phyloP scores from a whole-genome alignment of 2,113 vertebrate species.

The Eclectus roratus region DNA sequence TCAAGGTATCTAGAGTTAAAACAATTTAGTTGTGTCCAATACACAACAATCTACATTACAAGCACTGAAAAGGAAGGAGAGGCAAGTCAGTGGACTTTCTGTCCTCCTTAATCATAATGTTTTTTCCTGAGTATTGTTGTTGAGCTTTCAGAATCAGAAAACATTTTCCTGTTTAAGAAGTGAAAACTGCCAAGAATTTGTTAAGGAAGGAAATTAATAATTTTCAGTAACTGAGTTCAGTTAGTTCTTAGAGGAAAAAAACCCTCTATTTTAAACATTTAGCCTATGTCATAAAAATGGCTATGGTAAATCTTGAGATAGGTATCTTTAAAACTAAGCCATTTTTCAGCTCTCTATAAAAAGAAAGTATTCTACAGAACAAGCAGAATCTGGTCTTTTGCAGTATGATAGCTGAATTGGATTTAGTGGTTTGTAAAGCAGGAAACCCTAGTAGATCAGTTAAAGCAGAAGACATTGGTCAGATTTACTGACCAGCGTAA shows the following conservation, averaged over 20 bases:
- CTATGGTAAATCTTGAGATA: background rate
- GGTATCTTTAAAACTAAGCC: background rate
- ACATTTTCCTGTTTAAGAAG: conserved; percentile 58
- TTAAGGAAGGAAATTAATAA: conserved; percentile 51
- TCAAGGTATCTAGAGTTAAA: conserved; percentile 30
- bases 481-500: conserved; percentile 49
- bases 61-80: conserved; percentile 35
- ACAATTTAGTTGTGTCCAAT: background rate
- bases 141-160: conserved; percentile 55
- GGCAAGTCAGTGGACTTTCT: conserved; percentile 10
- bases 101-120: background rate
- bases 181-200: conserved; percentile 62
- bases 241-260: conserved; percentile 1
- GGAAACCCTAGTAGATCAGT: conserved; percentile 45
- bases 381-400: background rate
- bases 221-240: conserved; percentile 41
- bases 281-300: background rate
- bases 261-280: background rate
- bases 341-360: background rate
- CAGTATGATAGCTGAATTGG: background rate
- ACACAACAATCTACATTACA: background rate
- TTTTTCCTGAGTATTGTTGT: conserved; percentile 34
- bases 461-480: conserved; percentile 50
- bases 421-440: conserved; percentile 52
- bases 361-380: background rate